phyloP scores from a whole-genome alignment of 2,888 invertebrate genomes.

The Lasioglossum leucozonium region DNA sequence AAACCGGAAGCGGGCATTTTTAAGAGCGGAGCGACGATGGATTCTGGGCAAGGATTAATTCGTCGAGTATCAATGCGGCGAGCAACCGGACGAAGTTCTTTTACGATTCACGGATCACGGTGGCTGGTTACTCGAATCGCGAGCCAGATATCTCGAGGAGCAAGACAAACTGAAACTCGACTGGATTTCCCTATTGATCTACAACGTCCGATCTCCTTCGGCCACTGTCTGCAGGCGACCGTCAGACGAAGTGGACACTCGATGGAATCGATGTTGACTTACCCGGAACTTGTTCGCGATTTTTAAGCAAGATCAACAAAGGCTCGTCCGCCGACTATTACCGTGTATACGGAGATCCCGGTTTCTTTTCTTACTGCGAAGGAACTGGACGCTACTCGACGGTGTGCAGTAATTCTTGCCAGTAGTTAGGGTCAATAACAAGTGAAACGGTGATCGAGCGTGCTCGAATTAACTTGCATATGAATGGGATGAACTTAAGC shows the following conservation, averaged over 20 bases:
- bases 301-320: constrained; percentile 16
- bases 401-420: neutral
- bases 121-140: constrained; percentile 61
- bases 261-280: constrained; percentile 52
- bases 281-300: constrained; percentile 45
- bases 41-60: constrained; percentile 40
- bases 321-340: constrained; percentile 19
- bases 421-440: neutral
- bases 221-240: neutral
- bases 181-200: constrained; percentile 54
- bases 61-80: constrained; percentile 74
- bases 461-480: neutral
- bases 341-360: neutral
- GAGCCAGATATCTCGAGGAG: constrained; percentile 24
- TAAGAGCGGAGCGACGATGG: neutral
- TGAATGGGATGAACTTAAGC: neutral
- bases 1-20: neutral
- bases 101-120: neutral
- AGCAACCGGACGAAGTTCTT: constrained; percentile 47
- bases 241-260: constrained; percentile 45
- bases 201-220: constrained; percentile 45
- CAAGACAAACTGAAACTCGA: constrained; percentile 40
- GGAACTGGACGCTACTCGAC: neutral
- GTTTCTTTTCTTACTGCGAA: neutral
- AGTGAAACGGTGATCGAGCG: neutral